phyloP scores from a whole-genome alignment of 1,140 invertebrate genomes.

The Anthonomus grandis region DNA sequence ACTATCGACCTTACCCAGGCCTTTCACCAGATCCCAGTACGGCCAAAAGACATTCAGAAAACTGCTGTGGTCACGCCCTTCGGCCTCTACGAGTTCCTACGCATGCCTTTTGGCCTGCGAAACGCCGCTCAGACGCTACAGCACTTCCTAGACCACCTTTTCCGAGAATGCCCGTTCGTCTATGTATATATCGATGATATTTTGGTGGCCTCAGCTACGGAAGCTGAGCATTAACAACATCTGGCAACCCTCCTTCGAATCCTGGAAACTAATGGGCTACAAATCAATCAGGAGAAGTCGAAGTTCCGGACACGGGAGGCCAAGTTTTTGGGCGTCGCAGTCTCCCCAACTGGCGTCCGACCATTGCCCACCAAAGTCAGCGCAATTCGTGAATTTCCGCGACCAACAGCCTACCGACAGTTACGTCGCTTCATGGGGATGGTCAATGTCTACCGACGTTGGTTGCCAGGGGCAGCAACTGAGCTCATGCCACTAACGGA shows the following conservation, averaged over 20 bases:
- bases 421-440: neutral
- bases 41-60: constrained; percentile 41
- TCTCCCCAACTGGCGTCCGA: too few species aligned
- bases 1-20: neutral
- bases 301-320: too few species aligned
- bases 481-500: neutral
- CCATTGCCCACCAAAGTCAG: too few species aligned
- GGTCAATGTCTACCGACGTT: neutral
- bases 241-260: too few species aligned
- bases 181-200: constrained; percentile 13
- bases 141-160: too few species aligned
- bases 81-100: constrained; percentile 45
- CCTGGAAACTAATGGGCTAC: too few species aligned
- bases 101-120: constrained; percentile 9
- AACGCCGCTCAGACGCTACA: constrained; percentile 13
- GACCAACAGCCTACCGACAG: neutral
- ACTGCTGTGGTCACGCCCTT: constrained; percentile 46
- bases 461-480: neutral
- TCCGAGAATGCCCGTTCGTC: too few species aligned
- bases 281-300: too few species aligned
- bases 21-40: constrained; percentile 36
- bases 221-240: neutral
- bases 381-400: neutral
- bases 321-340: too few species aligned
- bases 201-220: neutral